Base-by-base conservation (phyloP, 2,888 invertebrate species). In the Pyrgus malvae region DNA sequence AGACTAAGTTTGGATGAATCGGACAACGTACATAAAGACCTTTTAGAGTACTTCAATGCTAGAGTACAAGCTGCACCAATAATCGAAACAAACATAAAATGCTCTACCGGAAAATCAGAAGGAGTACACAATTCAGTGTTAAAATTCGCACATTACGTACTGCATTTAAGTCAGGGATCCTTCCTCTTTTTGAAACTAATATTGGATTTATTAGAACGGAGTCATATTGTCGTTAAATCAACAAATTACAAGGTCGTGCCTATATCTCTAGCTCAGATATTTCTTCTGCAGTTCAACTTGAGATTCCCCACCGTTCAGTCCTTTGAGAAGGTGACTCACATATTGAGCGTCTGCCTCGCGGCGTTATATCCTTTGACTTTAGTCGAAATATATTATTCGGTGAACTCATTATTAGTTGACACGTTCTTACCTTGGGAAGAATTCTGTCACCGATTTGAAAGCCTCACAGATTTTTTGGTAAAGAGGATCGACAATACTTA, bases 211-310 rank as follows among this genome's bases (percentile, higher is more conserved):
- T 93, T 99, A 63, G 98, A 98, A 78, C 93, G 94, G 68, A 98
- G 98, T 38, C 96, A 97, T 72, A 92, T 99, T 61, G 97, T 98
- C 11, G 94, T 97, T 31, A 98, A 98, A 84, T 98, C 98, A 3
- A 94, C 97, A 0, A 97, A 97, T 74, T 98, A 97, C 79, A 98
- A 98, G 91, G 96, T 97, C 9, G 91, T 98, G 42, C 97, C 98
- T 1, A 96, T 97, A 59, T 95, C 96, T 0, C 80, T 97, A 57
- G 95, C 96, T 2, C 97, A 98, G 85, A 96, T 98, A 72, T 98
- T 97, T 80, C 88, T 97, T 58, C 88, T 98, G 31, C 96, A 97
- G 82, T 98, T 98, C 83, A 98, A 98, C 86, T 88, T 98, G 51
- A 93, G 95, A 56, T 99, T 98, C 76, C 97, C 97, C 4, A 98